Evolutionary conservation across 2,888 invertebrate species (phyloP).

Genomic region (Lasioglossum morio): DNA sequence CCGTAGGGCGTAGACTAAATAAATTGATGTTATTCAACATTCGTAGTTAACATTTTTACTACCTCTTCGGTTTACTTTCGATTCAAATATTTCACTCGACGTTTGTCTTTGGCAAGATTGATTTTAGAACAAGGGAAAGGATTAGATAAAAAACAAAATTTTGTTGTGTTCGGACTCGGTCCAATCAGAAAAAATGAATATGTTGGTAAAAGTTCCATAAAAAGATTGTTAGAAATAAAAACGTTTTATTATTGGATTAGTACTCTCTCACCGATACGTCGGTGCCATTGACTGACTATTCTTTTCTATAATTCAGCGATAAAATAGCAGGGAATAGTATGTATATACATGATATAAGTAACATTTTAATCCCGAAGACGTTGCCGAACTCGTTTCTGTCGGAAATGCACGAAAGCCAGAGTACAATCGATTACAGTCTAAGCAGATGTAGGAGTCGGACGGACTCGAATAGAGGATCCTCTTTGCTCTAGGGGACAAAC

Average conservation of each 20-base stretch:
- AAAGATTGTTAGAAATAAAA: no score
- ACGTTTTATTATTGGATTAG: no score
- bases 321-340: no score
- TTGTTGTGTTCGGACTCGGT: no score
- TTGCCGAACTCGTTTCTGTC: background rate
- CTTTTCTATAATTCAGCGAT: no score
- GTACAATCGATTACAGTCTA: conserved; percentile 6
- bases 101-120: no score
- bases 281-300: no score
- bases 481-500: background rate
- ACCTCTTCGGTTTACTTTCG: background rate
- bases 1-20: background rate
- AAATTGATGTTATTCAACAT: background rate
- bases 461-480: background rate
- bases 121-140: no score
- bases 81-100: background rate
- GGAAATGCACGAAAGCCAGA: background rate
- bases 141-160: no score
- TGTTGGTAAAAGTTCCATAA: no score
- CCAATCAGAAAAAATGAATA: no score
- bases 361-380: background rate
- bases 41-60: background rate
- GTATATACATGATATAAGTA: background rate
- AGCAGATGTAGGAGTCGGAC: background rate
- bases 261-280: no score